Base-by-base conservation (phyloP, 2,888 invertebrate species). In the Brassicogethes aeneus region DNA sequence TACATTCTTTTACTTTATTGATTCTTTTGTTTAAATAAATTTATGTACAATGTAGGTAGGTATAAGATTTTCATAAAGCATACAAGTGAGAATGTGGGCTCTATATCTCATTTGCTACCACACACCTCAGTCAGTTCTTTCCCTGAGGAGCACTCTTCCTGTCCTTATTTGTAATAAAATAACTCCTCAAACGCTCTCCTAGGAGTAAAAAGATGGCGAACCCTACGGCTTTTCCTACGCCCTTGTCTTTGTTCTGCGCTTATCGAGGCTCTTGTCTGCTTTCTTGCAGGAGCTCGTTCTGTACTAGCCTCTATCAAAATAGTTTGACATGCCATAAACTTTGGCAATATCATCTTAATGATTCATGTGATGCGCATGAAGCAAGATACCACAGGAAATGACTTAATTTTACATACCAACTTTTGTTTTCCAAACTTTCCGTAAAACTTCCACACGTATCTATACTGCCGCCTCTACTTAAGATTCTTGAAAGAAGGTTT, bases 81-180 rank as follows among this genome's bases (percentile, higher is more conserved):
- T 32, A 32, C 32, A 32, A 32, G 32, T 32, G 8, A 13, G 14
- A 32, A 12, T 8, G 7, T 23, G 10, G 57, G 57, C 48, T 58
- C 58, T 60, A 61, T 64, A 65, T 65, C 65, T 65, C 65, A 64
- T 66, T 64, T 62, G 60, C 58, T 53, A 59, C 59, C 59, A 58
- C 62, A 61, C 63, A 63, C 63, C 62, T 62, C 63, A 61, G 59
- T 61, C 62, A 57, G 59, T 59, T 51, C 54, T 59, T 49, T 63
- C 65, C 65, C 66, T 42, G 53, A 63, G 66, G 66, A 63, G 55
- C 66, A 65, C 64, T 66, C 64, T 64, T 61, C 62, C 60, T 61
- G 65, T 65, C 66, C 68, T 68, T 68, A 67, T 66, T 66, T 66
- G 66, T 68, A 68, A 68, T 68, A 68, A 68, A 68, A 66, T 68